Base-by-base conservation (phyloP, 2,113 vertebrate genomes). In the Protobothrops mucrosquamatus region DNA sequence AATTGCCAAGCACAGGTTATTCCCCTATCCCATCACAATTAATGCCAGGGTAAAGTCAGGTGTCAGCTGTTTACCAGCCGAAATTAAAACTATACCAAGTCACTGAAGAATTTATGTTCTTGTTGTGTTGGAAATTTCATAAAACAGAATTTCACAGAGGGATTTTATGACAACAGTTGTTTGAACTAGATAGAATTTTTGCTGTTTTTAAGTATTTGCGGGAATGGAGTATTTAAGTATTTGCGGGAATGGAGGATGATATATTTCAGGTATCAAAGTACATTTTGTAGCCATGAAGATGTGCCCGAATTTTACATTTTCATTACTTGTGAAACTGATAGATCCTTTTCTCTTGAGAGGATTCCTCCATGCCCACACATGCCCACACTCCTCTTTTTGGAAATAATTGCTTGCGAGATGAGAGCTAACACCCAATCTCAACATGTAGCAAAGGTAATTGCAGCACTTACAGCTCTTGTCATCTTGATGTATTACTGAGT, bases 401-500 rank as follows among this genome's bases (percentile, higher is more conserved):
- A 96, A 97, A 96, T 97, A 97, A 98, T 96, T 97, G 96, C 95
- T 96, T 93, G 95, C 94, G 94, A 97, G 96, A 97, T 95, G 96
- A 96, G 94, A 97, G 92, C 95, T 96, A 96, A 97, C 96, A 94
- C 95, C 94, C 96, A 95, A 95, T 97, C 97, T 97, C 95, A 97
- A 95, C 93, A 86, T 89, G 94, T 93, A 96, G 97, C 95, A 96
- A 96, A 97, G 97, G 98, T 98, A 99, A 99, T 99, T 98, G 98
- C 98, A 97, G 98, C 97, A 96, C 98, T 98, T 98, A 99, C 98
- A 98, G 98, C 98, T 97, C 93, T 2, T 98, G 98, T 99, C 99
- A 99, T 97, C 98, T 98, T 99, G 99, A 99, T 99, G 98, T 98
- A 99, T 99, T 98, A 98, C 98, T 97, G 96, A 23, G 98, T 98